These are phyloP conservation scores for Caenorhabditis sp. DNA, from an alignment of 2,888 invertebrate species.

Conservation along the genomic window DNA sequence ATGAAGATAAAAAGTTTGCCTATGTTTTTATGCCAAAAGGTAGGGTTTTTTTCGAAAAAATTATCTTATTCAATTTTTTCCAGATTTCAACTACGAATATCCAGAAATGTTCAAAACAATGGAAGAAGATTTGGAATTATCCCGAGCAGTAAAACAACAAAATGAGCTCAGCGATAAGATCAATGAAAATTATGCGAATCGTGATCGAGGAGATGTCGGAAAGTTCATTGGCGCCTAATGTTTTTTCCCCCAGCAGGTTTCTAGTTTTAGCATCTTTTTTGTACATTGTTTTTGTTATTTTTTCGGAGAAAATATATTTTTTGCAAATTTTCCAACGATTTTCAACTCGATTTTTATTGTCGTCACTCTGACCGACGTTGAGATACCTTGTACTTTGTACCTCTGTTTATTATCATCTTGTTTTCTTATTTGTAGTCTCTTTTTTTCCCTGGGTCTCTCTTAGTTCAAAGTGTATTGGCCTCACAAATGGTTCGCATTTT, in stretches of 20 bases:
- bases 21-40: conserved; percentile 65
- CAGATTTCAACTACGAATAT: conserved; percentile 44
- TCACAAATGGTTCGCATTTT: conserved; percentile 9
- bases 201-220: conserved; percentile 50
- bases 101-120: conserved; percentile 52
- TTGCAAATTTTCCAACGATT: background rate
- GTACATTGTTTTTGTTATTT: conserved; percentile 17
- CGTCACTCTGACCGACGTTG: background rate
- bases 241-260: background rate
- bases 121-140: conserved; percentile 42
- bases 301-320: conserved; percentile 1
- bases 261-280: conserved; percentile 7
- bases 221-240: conserved; percentile 45
- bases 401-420: conserved; percentile 16
- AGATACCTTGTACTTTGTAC: conserved; percentile 27
- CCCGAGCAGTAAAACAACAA: conserved; percentile 39
- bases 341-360: background rate
- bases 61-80: conserved; percentile 9
- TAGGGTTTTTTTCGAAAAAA: background rate
- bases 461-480: background rate
- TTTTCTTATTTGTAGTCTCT: conserved; percentile 12
- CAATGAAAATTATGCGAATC: conserved; percentile 54
- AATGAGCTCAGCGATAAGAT: conserved; percentile 40
- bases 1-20: conserved; percentile 68
- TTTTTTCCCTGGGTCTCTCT: conserved; percentile 10